Evolutionary conservation across 1,140 invertebrate genomes (phyloP), one percentile per base, ranked within the genome.

Genomic region (Drosophila bifasciata): DNA sequence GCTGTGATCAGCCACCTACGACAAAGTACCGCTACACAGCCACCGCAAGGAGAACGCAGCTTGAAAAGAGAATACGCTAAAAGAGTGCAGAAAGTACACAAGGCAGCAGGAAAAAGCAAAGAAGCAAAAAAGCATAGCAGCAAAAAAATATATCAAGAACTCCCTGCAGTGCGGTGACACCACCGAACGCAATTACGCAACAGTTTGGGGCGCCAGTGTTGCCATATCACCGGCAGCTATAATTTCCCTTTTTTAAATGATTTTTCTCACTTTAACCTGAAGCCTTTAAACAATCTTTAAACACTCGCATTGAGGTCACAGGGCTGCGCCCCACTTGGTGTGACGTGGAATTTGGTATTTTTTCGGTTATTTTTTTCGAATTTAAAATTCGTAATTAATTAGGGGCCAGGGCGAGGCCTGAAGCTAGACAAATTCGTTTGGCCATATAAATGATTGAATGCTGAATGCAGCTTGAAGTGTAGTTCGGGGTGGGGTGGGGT

Each of bases 1-100:
- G 23, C 51, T n/a, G 28, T 74, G 51, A 67, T 15, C 43, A 75
- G 44, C 59, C 78, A 45, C 61, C 78, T 57, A 79, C 71, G 77
- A 80, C 71, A 60, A 71, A 62, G 49, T 59, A 25, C 40, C 57
- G 77, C 61, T 67, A 63, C 32, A 4, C 32, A 11, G 45, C 49
- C 68, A 40, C 46, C 23, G 25, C 13, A 28, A 19, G 51, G 13
- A 57, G 28, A 60, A 51, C 9, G 11, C 36, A 21, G 3, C 3
- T n/a, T n/a, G 7, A 19, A 8, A 17, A 19, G 16, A 28, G 25
- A 28, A 28, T 28, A 1, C 25, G 25, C 25, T 7, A 21, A 21
- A 21, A 3, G n/a, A n/a, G n/a, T n/a, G n/a, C n/a, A n/a, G n/a
- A n/a, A n/a, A n/a, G n/a, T n/a, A n/a, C n/a, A n/a, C n/a, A n/a